Percentiles rank a stretch among this genome's conserved stretches.
Conservation (phyloP, 2,888 invertebrate genomes). For the Rhorus exstirpatorius region DNA sequence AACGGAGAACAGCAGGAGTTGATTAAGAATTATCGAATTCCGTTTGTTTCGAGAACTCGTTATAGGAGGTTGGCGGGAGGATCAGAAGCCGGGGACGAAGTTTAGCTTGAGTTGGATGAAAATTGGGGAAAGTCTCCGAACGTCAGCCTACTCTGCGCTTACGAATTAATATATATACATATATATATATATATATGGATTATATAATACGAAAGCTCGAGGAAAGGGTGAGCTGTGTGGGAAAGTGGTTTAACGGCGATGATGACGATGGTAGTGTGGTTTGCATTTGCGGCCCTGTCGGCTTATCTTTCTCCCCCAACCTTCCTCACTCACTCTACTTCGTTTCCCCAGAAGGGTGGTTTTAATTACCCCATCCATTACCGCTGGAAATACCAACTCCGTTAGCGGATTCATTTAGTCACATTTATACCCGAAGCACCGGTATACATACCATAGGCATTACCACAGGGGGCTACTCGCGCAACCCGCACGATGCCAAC, state of each 20-base stretch:
- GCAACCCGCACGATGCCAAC: slow-evolving; percentile 52
- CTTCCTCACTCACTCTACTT: slow-evolving; percentile 59
- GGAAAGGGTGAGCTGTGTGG: slow-evolving; percentile 5
- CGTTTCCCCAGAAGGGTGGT: slow-evolving; percentile 72
- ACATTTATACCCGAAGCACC: slow-evolving; percentile 76
- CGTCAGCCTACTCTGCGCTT: slow-evolving; percentile 1
- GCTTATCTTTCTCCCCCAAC: slow-evolving; percentile 65
- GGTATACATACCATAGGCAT: slow-evolving; percentile 45
- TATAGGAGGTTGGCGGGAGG: slow-evolving; percentile 41
- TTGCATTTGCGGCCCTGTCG: slow-evolving; percentile 63
- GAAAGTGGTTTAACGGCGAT: slow-evolving; percentile 47
- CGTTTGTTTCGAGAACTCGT: slow-evolving; percentile 70
- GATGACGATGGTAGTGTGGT: slow-evolving; percentile 54
- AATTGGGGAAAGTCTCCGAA: slow-evolving; percentile 54
- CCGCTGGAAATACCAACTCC: slow-evolving; percentile 80
- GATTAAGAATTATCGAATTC: slow-evolving; percentile 70
- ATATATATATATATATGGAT: background rate
- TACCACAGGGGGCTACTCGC: slow-evolving; percentile 53
- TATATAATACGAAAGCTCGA: background rate
- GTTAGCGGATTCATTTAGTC: slow-evolving; percentile 86
- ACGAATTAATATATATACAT: background rate
- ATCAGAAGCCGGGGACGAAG: slow-evolving; percentile 40
- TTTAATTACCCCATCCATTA: slow-evolving; percentile 85
- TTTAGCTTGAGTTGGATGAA: slow-evolving; percentile 51
- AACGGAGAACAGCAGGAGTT: slow-evolving; percentile 31